Evolutionary conservation across 1,140 invertebrate species (phyloP), one percentile per base, ranked within the genome.

Genomic region (Lepidostoma basale): DNA sequence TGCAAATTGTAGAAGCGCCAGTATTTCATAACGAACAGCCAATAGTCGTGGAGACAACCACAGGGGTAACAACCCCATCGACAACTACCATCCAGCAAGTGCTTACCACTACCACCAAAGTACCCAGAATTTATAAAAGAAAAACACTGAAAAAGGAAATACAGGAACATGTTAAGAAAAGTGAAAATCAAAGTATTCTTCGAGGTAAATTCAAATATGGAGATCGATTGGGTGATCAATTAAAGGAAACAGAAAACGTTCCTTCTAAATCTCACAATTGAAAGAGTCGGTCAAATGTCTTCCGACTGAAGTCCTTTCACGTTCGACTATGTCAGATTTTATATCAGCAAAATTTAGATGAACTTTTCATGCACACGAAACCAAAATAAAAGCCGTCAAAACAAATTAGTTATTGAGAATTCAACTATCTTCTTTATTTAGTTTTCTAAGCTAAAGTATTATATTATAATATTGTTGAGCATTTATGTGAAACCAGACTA

Each of bases 1-100:
- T 76, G 54, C 75, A 79, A 25, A 79, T 79, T 40, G 77, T 76
- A 8, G 77, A 81, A 73, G 70, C 77, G 0, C 79, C 79, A 4
- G 4, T 26, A 4, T n/a, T 69, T 20, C 36, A 54, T 30, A 28
- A 18, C 4, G 14, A 28, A 12, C n/a, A 23, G 20, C 45, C 45
- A 25, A n/a, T 23, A 28, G 36, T 36, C 12, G 8, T 30, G 23
- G 30, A 47, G 4, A 39, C 42, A 54, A 63, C 44, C 12, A 23
- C 40, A 47, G 3, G 20, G 1, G 20, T 23, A 28, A 33, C 16
- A 14, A 65, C 26, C n/a, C n/a, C n/a, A 47, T 16, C 40, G 1
- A 33, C 40, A 28, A 33, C 16, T 18, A 65, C 26, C n/a, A 25
- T 22, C n/a, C 10, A 30, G n/a, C n/a, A 20, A 3, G 14, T 20